Evolutionary conservation across 2,797 vertebrate genomes (phyloP), one percentile per base, ranked within the genome.

Genomic region (Acrocephalus scirpaceus): DNA sequence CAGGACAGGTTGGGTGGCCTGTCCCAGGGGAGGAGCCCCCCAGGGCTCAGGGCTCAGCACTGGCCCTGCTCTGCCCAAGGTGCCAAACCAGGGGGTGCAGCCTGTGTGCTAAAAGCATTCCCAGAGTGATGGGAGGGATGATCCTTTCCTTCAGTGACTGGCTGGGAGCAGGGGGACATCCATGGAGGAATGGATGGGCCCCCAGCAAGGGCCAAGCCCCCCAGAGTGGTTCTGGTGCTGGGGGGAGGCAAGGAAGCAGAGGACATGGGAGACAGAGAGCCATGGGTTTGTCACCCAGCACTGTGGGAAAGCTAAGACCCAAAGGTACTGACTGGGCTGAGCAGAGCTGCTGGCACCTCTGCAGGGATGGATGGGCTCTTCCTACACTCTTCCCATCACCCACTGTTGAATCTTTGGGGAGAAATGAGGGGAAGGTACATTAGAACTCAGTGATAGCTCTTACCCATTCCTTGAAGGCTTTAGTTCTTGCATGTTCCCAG

Each of bases 1-100:
- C 50, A 36, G 16, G 29, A 54, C 47, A 60, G 32, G 10, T n/a
- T 0, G 0, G 16, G 45, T 12, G 36, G 12, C 7, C 10, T 11
- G 25, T 60, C 71, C 62, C 76, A 15, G 30, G 21, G 12, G 34
- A 84, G 57, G 38, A 30, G 27, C 10, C 16, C 16, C 44, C 29
- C 50, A 57, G 30, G 72, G 36, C 61, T 60, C 9, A 7, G 38
- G n/a, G 40, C 58, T 71, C 10, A 4, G 13, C 64, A 40, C 17
- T 70, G 71, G 57, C 75, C 66, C 48, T 40, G 42, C 38, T 80
- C 15, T 40, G 42, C 40, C 54, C 45, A 18, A 36, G 20, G 29
- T 65, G 51, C 51, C 51, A 57, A 19, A 50, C 17, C 57, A 32
- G 48, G 40, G 22, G 22, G 11, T 26, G 20, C 30, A 32, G 34